phyloP scores from a whole-genome alignment of 2,888 invertebrate genomes.

The Leptopilina drosophilae region DNA sequence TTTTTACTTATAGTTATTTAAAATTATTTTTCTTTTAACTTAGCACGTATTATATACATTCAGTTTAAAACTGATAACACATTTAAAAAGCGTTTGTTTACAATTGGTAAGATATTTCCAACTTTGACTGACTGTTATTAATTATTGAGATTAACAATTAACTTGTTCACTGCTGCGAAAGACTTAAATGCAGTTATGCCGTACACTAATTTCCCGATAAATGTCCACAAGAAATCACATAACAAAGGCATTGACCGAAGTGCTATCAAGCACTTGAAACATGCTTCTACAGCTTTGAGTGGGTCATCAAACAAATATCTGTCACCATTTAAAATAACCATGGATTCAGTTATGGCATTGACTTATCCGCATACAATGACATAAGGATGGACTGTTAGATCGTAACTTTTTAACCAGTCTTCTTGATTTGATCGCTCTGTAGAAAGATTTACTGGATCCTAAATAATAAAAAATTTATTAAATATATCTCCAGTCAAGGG shows the following conservation, averaged over 20 bases:
- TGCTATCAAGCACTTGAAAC: conserved; percentile 26
- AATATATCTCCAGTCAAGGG: too few species aligned
- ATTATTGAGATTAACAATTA: background rate
- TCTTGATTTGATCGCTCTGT: too few species aligned
- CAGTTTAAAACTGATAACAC: too few species aligned
- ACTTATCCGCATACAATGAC: too few species aligned
- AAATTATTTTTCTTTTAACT: too few species aligned
- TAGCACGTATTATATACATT: too few species aligned
- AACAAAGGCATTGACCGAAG: background rate
- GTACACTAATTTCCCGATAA: background rate
- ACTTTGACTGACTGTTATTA: too few species aligned
- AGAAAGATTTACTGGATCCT: too few species aligned
- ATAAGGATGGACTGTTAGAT: too few species aligned
- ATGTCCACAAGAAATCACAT: background rate
- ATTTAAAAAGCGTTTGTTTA: background rate
- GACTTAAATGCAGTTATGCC: background rate
- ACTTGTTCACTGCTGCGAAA: background rate
- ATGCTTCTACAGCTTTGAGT: background rate
- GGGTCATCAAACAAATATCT: background rate
- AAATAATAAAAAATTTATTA: too few species aligned
- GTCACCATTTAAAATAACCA: background rate
- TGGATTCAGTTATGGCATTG: too few species aligned
- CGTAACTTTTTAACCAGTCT: too few species aligned
- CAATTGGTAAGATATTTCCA: background rate
- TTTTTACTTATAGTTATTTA: background rate